Conservation (phyloP, 2,888 invertebrate genomes). For the Cryptocephalus primarius region DNA sequence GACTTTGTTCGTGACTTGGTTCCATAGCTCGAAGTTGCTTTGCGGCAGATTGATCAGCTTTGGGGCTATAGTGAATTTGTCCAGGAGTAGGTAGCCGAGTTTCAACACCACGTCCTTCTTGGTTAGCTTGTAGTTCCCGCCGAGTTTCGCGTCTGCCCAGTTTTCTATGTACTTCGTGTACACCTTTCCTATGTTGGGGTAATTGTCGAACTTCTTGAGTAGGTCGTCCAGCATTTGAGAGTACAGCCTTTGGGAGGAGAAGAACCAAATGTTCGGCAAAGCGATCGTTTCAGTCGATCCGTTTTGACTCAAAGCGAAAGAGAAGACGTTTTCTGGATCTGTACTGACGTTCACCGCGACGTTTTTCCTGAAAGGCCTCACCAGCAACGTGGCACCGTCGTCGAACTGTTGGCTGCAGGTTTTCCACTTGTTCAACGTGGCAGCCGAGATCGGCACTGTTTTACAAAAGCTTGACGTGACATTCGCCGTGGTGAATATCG, state of each 20-base stretch:
- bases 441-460: background rate
- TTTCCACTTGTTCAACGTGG: constrained; percentile 3
- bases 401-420: background rate
- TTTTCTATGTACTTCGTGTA: constrained; percentile 14
- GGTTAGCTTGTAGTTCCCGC: constrained; percentile 16
- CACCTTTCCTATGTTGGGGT: constrained; percentile 4
- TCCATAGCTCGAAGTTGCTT: constrained; percentile 13
- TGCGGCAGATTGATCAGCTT: background rate
- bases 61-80: constrained; percentile 8
- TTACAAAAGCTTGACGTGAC: constrained; percentile 5
- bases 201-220: constrained; percentile 5
- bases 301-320: background rate
- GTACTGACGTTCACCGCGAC: constrained; percentile 8
- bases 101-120: constrained; percentile 18
- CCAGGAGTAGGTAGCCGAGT: constrained; percentile 16
- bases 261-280: background rate
- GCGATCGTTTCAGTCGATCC: background rate
- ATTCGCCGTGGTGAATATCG: constrained; percentile 10
- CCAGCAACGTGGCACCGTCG: background rate
- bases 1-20: constrained; percentile 10
- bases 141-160: constrained; percentile 16
- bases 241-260: background rate
- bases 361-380: constrained; percentile 2
- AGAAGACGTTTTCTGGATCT: constrained; percentile 10
- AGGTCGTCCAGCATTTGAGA: background rate